Evolutionary conservation across 2,113 vertebrate species (phyloP).

Genomic region (Platysteira castanea): DNA sequence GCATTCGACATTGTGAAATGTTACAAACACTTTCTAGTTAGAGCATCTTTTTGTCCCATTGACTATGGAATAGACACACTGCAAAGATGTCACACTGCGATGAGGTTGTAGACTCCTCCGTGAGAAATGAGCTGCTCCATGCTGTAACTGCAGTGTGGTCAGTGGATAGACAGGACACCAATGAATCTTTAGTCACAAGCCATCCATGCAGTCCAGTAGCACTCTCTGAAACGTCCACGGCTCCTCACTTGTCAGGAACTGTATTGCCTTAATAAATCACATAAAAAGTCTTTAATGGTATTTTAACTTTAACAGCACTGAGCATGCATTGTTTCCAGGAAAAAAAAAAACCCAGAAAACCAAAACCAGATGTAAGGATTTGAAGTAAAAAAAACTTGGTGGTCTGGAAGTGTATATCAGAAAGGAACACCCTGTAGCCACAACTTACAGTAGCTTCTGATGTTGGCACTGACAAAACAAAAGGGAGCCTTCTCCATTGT

Average conservation of each 20-base stretch:
- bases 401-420: not conserved
- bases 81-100: not conserved
- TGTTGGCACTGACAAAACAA: not conserved
- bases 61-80: not conserved
- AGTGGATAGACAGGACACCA: not conserved
- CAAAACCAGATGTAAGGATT: not conserved
- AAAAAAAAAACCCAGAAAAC: not conserved
- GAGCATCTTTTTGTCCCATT: not conserved
- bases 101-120: not conserved
- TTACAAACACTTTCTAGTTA: not conserved
- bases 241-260: not conserved
- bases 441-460: not conserved
- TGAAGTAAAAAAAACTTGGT: not conserved
- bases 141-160: not conserved
- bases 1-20: not conserved
- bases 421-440: not conserved
- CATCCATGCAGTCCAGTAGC: not conserved
- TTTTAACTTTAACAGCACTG: not conserved
- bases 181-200: not conserved
- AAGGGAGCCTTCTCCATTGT: not conserved
- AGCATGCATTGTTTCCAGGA: not conserved
- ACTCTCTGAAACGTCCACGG: not conserved
- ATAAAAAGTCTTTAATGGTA: not conserved
- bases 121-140: not conserved
- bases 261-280: not conserved